Evolutionary conservation across 1,140 invertebrate species (phyloP), one percentile per base, ranked within the genome.

Genomic region (Ips nitidus): DNA sequence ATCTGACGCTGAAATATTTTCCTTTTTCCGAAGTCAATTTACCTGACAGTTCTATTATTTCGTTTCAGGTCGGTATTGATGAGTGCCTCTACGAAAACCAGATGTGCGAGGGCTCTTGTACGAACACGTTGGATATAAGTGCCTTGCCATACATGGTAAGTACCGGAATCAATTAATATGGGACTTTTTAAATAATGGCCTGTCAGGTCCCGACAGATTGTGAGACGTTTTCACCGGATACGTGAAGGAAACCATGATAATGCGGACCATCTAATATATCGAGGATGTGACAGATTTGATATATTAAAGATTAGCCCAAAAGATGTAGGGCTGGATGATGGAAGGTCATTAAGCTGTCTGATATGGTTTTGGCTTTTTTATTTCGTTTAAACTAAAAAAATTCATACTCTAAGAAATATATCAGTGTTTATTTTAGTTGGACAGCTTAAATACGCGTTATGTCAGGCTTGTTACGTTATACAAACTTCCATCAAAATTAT

Each of bases 41-140:
- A 22, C 22, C 22, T 22, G 22, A 22, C 22, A 22, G 22, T 22
- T 22, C 22, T 22, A 22, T 22, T 22, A 22, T 22, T 3, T 62
- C 37, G 45, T 70, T 63, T 37, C 59, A 71, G 69, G 69, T 71
- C 6, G 95, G 94, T 64, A 98, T 99, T 72, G 95, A 99, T 76
- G 95, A 98, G 82, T 99, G 97, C 81, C 83, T 97, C 41, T 94
- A 95, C 79, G 94, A 97, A 83, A 95, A 97, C 78, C 91, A 94
- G 77, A 92, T 92, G 82, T 98, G 96, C 82, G 95, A 98, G 82
- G 94, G 93, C 4, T 97, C 95, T 60, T 98, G 97, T 82, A 96
- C 94, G 1, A 98, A 97, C 82, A 87, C 88, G 42, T 82, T 98
- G 40, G 92, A 94, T 74, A 94, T 97, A 59, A 94, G 91, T 80